Percentiles rank a stretch among this genome's conserved stretches.
Evolutionary conservation across 2,113 vertebrate species (phyloP).

Genomic region (Chloropsis hardwickii): DNA sequence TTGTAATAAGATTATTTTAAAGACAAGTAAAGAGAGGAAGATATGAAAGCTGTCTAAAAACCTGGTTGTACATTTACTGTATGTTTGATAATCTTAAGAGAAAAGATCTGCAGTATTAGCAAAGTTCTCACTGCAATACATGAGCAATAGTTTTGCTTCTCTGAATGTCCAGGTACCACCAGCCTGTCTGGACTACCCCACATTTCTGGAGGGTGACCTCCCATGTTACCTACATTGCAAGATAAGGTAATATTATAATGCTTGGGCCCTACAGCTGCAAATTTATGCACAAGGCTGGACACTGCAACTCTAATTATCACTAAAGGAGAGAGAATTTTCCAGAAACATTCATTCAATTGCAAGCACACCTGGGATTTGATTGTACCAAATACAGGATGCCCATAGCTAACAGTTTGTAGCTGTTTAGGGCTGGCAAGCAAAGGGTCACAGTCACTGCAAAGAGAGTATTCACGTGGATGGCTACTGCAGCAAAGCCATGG

Average conservation of each 20-base stretch:
- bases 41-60: neutral
- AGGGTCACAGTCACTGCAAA: neutral
- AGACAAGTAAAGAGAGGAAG: neutral
- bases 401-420: neutral
- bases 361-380: neutral
- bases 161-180: neutral
- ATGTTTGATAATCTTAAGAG: neutral
- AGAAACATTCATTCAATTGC: neutral
- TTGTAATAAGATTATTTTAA: neutral
- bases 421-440: neutral
- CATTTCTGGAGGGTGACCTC: neutral
- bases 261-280: neutral
- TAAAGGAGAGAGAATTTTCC: neutral
- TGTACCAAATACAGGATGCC: neutral
- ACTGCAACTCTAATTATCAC: neutral
- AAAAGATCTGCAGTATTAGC: neutral
- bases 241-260: neutral
- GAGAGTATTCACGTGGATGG: fast-evolving
- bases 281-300: neutral
- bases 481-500: neutral
- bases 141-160: neutral
- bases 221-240: neutral
- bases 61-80: neutral
- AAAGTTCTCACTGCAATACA: neutral
- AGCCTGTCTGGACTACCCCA: neutral